These are phyloP conservation scores for Drosophila subsilvestris DNA, from an alignment of 2,888 invertebrate species.

Conservation along the genomic window DNA sequence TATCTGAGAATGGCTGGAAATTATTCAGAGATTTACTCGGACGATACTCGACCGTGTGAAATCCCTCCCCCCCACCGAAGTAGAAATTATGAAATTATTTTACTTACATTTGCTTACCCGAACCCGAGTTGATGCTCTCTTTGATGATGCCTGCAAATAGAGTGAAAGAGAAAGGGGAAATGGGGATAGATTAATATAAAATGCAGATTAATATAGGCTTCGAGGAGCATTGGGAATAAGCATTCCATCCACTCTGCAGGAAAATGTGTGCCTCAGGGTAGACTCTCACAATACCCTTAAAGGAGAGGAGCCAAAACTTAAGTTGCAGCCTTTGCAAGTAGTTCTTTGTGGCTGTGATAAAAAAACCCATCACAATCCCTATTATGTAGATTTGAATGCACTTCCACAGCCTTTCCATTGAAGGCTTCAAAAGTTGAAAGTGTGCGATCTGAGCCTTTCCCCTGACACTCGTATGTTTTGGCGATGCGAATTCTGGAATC, in stretches of 20 bases:
- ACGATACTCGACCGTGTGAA: conserved; percentile 19
- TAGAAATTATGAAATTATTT: conserved; percentile 58
- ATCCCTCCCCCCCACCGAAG: conserved; percentile 6
- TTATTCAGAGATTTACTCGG: conserved; percentile 29
- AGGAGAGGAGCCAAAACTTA: too few species aligned
- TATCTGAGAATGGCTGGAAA: conserved; percentile 21
- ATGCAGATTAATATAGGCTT: conserved; percentile 22
- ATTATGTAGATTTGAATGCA: not conserved
- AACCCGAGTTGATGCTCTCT: conserved; percentile 32
- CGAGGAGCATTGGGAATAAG: not conserved
- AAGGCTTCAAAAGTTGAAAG: not conserved
- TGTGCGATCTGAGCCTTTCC: not conserved
- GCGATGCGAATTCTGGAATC: not conserved
- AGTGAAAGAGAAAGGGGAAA: conserved; percentile 23
- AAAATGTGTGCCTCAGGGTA: not conserved
- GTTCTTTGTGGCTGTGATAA: too few species aligned
- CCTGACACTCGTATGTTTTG: not conserved
- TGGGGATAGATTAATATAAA: conserved; percentile 37
- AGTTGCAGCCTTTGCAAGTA: too few species aligned
- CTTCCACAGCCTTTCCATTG: not conserved
- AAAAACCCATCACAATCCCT: not conserved
- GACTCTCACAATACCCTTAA: too few species aligned
- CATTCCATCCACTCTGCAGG: too few species aligned
- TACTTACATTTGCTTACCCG: conserved; percentile 60
- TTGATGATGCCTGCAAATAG: conserved; percentile 28